Evolutionary conservation across 2,888 invertebrate genomes (phyloP).

Genomic region (Trichopria drosophilae): DNA sequence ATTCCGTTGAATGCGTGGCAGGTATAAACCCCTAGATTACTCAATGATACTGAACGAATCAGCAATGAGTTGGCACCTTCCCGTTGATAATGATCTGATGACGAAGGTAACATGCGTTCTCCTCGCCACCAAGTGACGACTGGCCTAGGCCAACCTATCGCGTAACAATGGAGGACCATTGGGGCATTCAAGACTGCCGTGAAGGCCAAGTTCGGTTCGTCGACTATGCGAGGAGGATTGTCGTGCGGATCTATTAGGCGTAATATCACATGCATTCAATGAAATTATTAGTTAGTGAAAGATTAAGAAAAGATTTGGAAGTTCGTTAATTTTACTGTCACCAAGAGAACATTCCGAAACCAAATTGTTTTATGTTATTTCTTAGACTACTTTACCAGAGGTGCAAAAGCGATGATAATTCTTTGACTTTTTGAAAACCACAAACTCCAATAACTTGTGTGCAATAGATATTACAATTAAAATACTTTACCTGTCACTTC

Average conservation of each 20-base stretch:
- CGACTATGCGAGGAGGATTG: constrained; percentile 68
- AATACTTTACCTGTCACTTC: constrained; percentile 72
- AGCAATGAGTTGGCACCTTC: constrained; percentile 74
- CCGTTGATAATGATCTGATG: constrained; percentile 71
- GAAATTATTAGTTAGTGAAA: too few species aligned
- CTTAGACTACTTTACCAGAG: too few species aligned
- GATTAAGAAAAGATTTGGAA: too few species aligned
- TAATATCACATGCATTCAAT: too few species aligned
- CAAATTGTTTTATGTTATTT: too few species aligned
- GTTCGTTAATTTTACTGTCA: too few species aligned
- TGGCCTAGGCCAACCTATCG: constrained; percentile 80
- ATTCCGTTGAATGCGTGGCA: constrained; percentile 88
- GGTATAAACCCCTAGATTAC: constrained; percentile 81
- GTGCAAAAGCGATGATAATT: too few species aligned
- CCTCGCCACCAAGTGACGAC: constrained; percentile 85
- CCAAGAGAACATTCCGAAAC: too few species aligned
- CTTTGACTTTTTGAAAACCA: too few species aligned
- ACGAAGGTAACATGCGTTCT: constrained; percentile 72
- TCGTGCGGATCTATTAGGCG: constrained; percentile 68
- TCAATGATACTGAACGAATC: constrained; percentile 71
- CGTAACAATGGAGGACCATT: constrained; percentile 75
- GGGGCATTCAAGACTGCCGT: constrained; percentile 74
- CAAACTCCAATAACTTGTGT: too few species aligned
- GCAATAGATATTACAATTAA: too few species aligned
- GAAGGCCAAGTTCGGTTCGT: constrained; percentile 67